Conservation (phyloP, 2,888 invertebrate genomes). For the Mamestra brassicae region DNA sequence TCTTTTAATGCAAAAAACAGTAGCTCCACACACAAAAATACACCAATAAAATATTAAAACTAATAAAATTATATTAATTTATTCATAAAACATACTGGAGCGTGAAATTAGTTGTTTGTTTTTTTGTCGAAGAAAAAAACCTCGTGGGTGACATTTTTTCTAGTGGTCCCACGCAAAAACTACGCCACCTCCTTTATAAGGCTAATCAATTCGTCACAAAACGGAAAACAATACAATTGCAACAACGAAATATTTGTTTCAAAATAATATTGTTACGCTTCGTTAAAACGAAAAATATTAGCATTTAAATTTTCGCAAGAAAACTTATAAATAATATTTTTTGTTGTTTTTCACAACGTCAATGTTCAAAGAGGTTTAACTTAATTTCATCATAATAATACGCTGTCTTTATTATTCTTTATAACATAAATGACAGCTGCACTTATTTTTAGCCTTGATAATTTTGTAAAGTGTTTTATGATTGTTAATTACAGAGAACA, state of each 20-base stretch:
- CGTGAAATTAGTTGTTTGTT: conserved; percentile 82
- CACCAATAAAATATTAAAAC: conserved; percentile 36
- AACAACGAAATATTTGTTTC: conserved; percentile 28
- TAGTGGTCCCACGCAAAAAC: conserved; percentile 79
- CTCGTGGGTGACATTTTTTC: conserved; percentile 87
- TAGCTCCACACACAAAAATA: conserved; percentile 9
- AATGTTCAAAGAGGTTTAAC: conserved; percentile 40
- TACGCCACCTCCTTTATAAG: conserved; percentile 7
- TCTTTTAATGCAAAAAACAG: conserved; percentile 47
- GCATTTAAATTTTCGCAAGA: conserved; percentile 8
- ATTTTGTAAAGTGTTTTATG: conserved; percentile 53
- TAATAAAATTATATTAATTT: conserved; percentile 70
- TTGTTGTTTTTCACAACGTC: conserved; percentile 4
- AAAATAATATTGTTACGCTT: conserved; percentile 31
- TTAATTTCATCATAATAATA: conserved; percentile 42
- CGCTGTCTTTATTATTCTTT: conserved; percentile 32
- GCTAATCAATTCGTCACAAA: conserved; percentile 68
- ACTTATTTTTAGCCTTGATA: conserved; percentile 31
- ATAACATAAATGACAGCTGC: conserved; percentile 21
- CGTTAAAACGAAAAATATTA: conserved; percentile 18
- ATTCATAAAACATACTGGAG: conserved; percentile 77
- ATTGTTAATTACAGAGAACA: conserved; percentile 57
- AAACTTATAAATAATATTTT: conserved; percentile 19
- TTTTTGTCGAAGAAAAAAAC: conserved; percentile 70
- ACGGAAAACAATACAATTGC: conserved; percentile 63